phyloP scores from a whole-genome alignment of 2,888 invertebrate genomes.

The Hypomecis punctinalis region DNA sequence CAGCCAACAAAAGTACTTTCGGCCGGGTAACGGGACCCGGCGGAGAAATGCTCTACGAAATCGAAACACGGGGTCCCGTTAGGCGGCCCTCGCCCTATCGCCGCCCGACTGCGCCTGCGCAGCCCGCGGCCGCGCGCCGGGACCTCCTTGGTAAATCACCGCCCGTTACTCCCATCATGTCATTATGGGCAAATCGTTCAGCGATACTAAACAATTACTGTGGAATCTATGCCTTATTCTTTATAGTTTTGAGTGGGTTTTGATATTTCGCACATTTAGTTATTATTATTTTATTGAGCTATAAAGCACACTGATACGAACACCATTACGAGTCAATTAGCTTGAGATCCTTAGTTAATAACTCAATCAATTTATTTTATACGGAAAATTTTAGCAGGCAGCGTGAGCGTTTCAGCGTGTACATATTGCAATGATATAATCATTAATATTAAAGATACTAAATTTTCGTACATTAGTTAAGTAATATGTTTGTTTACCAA shows the following conservation, averaged over 20 bases:
- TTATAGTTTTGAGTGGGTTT: neutral
- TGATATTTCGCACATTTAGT: no score
- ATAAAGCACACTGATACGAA: no score
- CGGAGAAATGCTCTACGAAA: conserved; percentile 86
- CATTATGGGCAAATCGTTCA: conserved; percentile 45
- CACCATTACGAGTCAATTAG: no score
- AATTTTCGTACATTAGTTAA: no score
- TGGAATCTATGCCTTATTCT: neutral
- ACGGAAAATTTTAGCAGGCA: no score
- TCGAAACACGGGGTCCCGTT: conserved; percentile 84
- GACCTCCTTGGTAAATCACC: conserved; percentile 77
- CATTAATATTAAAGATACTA: no score
- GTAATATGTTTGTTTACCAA: no score
- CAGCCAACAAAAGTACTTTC: conserved; percentile 82
- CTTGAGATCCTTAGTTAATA: no score
- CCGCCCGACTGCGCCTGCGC: conserved; percentile 44
- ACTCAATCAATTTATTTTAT: no score
- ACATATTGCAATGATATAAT: no score
- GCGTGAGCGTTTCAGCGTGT: no score
- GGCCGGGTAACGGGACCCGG: conserved; percentile 80
- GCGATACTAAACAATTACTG: conserved; percentile 23
- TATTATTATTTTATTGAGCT: no score
- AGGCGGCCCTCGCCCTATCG: conserved; percentile 74
- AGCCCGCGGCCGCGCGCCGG: conserved; percentile 46
- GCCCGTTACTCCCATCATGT: conserved; percentile 58